Evolutionary conservation across 2,113 vertebrate genomes (phyloP).

Genomic region (Istiophorus platypterus): DNA sequence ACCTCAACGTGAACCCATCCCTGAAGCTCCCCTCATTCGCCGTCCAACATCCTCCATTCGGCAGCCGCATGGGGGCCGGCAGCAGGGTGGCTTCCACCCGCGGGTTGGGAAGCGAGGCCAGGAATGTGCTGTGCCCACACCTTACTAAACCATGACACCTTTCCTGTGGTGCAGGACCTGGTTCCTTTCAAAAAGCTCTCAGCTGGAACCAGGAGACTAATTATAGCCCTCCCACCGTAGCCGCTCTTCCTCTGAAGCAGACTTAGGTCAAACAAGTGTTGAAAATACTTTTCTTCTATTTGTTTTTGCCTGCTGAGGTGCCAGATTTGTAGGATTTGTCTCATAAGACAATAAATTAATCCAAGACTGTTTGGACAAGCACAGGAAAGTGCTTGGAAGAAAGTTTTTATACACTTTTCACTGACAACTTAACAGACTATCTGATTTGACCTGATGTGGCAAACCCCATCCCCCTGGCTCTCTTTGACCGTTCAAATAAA

Average conservation of each 20-base stretch:
- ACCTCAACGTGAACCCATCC: slow-evolving; percentile 75
- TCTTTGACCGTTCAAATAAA: slow-evolving; percentile 48
- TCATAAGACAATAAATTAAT: slow-evolving; percentile 52
- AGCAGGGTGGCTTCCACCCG: slow-evolving; percentile 79
- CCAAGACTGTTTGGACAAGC: slow-evolving; percentile 50
- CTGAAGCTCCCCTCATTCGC: slow-evolving; percentile 52
- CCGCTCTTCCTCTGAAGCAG: slow-evolving; percentile 65
- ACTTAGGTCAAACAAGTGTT: slow-evolving; percentile 63
- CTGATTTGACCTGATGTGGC: slow-evolving; percentile 54
- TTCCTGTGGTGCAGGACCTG: slow-evolving; percentile 76
- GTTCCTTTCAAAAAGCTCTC: slow-evolving; percentile 67
- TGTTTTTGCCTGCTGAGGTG: slow-evolving; percentile 57
- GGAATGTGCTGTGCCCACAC: slow-evolving; percentile 80
- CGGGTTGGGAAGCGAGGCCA: slow-evolving; percentile 60
- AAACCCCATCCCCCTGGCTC: slow-evolving; percentile 57
- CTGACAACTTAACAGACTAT: slow-evolving; percentile 50
- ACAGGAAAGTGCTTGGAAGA: slow-evolving; percentile 53
- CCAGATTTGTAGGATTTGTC: slow-evolving; percentile 60
- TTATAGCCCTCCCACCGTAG: slow-evolving; percentile 70
- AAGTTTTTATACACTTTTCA: slow-evolving; percentile 59
- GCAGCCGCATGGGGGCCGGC: slow-evolving; percentile 58
- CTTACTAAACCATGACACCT: slow-evolving; percentile 81
- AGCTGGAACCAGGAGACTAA: slow-evolving; percentile 71
- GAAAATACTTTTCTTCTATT: slow-evolving; percentile 62
- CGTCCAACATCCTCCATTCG: slow-evolving; percentile 62